A percentile compares a stretch with the other conserved stretches of the same genome.
phyloP scores from a whole-genome alignment of 2,797 vertebrate species.

The Dipus sagitta region DNA sequence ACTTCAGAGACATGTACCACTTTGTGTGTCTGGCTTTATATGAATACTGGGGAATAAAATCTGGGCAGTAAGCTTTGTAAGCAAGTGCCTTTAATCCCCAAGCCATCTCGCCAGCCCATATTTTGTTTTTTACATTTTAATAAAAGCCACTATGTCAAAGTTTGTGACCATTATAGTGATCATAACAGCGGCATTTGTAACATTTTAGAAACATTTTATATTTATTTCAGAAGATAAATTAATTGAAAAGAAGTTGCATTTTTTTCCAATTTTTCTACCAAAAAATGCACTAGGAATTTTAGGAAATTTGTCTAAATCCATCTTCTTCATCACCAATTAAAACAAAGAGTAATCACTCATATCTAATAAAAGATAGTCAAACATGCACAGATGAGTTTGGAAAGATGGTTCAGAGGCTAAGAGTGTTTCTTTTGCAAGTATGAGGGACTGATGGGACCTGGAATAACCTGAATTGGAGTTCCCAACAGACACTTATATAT shows the following conservation, averaged over 20 bases:
- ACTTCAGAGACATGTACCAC: too few relatives aligned
- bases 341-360: conserved; percentile 1
- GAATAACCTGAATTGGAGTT: too few relatives aligned
- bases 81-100: too few relatives aligned
- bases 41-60: too few relatives aligned
- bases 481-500: too few relatives aligned
- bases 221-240: conserved; percentile 67
- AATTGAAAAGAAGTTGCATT: conserved; percentile 24
- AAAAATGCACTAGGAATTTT: not conserved
- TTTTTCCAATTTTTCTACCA: not conserved
- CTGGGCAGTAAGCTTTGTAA: too few relatives aligned
- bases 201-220: conserved; percentile 35
- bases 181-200: conserved; percentile 46
- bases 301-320: conserved; percentile 18
- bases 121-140: not conserved
- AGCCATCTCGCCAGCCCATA: too few relatives aligned
- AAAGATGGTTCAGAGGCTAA: too few relatives aligned
- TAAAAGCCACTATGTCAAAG: conserved; percentile 60
- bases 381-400: not conserved
- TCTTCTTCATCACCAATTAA: conserved; percentile 41
- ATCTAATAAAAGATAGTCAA: conserved; percentile 6
- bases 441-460: too few relatives aligned
- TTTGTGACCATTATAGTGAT: conserved; percentile 57
- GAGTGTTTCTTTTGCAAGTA: too few relatives aligned
- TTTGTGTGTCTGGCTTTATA: too few relatives aligned